phyloP scores from a whole-genome alignment of 2,888 invertebrate genomes.

The Euplexia lucipara region DNA sequence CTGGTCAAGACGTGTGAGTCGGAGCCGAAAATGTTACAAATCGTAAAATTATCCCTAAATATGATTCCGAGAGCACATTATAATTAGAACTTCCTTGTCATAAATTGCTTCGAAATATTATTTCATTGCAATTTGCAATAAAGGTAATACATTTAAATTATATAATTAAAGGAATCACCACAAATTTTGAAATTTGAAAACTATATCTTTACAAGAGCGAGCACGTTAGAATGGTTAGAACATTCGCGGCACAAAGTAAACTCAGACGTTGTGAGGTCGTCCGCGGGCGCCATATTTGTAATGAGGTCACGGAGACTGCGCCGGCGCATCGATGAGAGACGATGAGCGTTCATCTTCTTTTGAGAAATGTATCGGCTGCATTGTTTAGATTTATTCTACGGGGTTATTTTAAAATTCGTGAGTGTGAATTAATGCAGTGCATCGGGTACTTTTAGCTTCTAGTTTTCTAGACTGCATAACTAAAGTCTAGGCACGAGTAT shows the following conservation, averaged over 20 bases:
- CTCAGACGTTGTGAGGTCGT: slow-evolving; percentile 75
- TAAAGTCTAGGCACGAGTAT: too few relatives aligned
- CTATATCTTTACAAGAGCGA: slow-evolving; percentile 45
- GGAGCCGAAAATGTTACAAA: too few relatives aligned
- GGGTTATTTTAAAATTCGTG: not conserved
- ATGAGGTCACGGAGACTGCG: slow-evolving; percentile 85
- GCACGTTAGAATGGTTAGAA: slow-evolving; percentile 49
- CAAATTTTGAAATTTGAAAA: slow-evolving; percentile 20
- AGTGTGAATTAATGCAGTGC: not conserved
- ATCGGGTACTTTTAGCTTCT: not conserved
- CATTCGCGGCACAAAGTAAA: slow-evolving; percentile 70
- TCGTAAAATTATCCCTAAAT: too few relatives aligned
- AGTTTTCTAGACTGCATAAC: not conserved
- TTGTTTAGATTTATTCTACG: slow-evolving; percentile 22
- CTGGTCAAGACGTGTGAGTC: too few relatives aligned
- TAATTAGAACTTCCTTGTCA: too few relatives aligned
- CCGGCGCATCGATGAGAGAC: slow-evolving; percentile 70
- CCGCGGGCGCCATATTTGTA: slow-evolving; percentile 78
- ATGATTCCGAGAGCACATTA: too few relatives aligned
- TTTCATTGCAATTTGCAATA: too few relatives aligned
- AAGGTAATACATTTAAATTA: too few relatives aligned
- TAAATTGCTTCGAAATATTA: too few relatives aligned
- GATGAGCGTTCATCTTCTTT: slow-evolving; percentile 58
- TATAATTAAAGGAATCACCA: too few relatives aligned
- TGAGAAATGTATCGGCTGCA: slow-evolving; percentile 43